Percentiles rank a stretch among this genome's conserved stretches.
Conservation (phyloP, 1,140 invertebrate species). For the Trachymyrmex septentrionalis region DNA sequence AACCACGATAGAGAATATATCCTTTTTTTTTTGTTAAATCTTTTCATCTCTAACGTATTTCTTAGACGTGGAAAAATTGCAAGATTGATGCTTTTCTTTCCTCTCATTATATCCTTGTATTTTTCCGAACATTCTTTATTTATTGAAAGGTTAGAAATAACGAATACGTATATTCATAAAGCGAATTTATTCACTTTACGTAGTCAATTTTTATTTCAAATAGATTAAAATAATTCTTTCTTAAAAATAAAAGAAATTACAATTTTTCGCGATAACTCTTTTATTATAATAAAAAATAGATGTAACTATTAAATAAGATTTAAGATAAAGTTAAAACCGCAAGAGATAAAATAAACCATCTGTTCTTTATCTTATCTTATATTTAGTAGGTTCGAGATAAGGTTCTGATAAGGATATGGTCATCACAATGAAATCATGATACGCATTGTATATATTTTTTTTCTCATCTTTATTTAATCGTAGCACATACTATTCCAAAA, state of each 20-base stretch:
- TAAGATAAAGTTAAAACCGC: background rate
- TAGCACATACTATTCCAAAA: slow-evolving; percentile 79
- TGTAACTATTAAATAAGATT: background rate
- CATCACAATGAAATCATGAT: background rate
- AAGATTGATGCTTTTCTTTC: background rate
- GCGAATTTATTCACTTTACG: background rate
- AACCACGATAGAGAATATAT: background rate
- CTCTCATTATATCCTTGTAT: background rate
- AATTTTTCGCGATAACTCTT: background rate
- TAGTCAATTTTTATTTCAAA: slow-evolving; percentile 8
- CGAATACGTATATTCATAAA: background rate
- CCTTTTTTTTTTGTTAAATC: background rate
- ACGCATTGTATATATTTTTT: slow-evolving; percentile 10
- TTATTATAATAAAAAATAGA: background rate
- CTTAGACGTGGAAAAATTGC: background rate
- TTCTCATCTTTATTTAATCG: slow-evolving; percentile 74
- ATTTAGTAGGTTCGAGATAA: background rate
- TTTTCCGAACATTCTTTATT: background rate
- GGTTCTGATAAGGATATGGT: background rate
- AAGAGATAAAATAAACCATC: background rate
- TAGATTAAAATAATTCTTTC: background rate
- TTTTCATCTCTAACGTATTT: background rate
- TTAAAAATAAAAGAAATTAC: background rate
- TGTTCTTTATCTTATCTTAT: background rate
- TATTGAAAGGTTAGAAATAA: background rate